These are phyloP conservation scores for Mesoligia furuncula DNA, from an alignment of 2,888 invertebrate species.

Conservation along the genomic window DNA sequence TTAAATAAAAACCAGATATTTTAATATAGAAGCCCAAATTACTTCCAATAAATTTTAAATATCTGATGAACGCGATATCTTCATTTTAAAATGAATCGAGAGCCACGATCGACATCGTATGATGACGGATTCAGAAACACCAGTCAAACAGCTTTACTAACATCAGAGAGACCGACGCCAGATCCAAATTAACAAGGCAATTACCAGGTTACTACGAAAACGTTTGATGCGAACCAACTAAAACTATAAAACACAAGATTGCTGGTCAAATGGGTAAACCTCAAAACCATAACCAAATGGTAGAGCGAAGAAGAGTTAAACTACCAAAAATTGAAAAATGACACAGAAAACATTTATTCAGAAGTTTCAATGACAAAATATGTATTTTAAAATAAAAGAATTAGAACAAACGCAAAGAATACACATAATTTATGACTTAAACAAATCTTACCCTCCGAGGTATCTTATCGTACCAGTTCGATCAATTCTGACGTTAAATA, in stretches of 20 bases:
- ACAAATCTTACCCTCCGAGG: constrained; percentile 83
- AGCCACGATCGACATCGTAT: constrained; percentile 74
- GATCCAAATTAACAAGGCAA: constrained; percentile 88
- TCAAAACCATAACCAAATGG: constrained; percentile 17
- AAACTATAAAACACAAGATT: constrained; percentile 79
- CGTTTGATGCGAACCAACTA: constrained; percentile 72
- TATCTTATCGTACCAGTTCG: constrained; percentile 85
- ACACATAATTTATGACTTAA: constrained; percentile 86
- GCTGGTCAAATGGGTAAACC: constrained; percentile 60
- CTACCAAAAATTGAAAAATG: constrained; percentile 8
- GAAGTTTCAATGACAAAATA: constrained; percentile 38
- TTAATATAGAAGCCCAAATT: constrained; percentile 70
- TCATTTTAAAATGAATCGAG: constrained; percentile 80
- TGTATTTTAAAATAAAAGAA: constrained; percentile 47
- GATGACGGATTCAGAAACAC: constrained; percentile 83
- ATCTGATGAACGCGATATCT: constrained; percentile 82
- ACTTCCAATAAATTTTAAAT: constrained; percentile 82
- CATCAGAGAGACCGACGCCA: constrained; percentile 84
- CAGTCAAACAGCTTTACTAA: constrained; percentile 80
- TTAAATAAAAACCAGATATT: constrained; percentile 76
- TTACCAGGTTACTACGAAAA: constrained; percentile 84
- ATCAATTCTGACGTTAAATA: constrained; percentile 89
- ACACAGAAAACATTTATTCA: constrained; percentile 50
- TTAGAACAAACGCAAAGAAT: constrained; percentile 73
- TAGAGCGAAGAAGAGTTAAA: constrained; percentile 9